Base-by-base conservation (phyloP, 1,140 invertebrate species). In the Leptopilina clavipes region DNA sequence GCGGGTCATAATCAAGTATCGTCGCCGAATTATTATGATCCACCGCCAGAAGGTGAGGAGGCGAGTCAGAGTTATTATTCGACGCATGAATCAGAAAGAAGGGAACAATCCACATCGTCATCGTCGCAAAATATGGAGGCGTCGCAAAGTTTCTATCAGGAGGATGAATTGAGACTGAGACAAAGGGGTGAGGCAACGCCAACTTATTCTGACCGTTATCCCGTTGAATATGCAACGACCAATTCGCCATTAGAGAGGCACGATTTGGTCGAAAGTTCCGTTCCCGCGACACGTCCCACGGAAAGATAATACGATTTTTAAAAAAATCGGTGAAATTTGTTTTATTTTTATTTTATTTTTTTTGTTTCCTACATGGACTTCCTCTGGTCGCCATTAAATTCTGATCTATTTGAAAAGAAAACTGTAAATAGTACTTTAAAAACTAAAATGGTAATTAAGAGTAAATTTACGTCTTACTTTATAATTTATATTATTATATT, bases 211-310 rank as follows among this genome's bases (percentile, higher is more conserved):
- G 86, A 88, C 54, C 77, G 84, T 70, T 90, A 90, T 75, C 88
- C 87, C 0, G 77, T 87, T 70, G 88, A 90, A 74, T 90, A 90
- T 45, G 84, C 84, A 1, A 71, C 89, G 12, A 87, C 87, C 0
- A 87, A 84, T 65, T 88, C 89, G 18, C 85, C 88, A n/a, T 87
- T 90, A 37, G 89, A 90, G 6, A 90, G 88, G 87, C 88, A 90
- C 25, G 87, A 90, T 52, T 79, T 90, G 17, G 89, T 90, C 11
- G 89, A 90, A 75, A 90, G 88, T 75, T 90, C 89, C 8, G 83
- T 88, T 70, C 81, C 87, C 56, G 86, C 86, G 22, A 83, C 88
- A 14, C 84, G 80, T 70, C 84, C 88, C 77, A 85, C 84, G 76
- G 86, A 89, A 71, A 90, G 89, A 84, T 90, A 90, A 90, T 90